Conservation (phyloP, 2,797 vertebrate species). For the Bovichtus diacanthus region DNA sequence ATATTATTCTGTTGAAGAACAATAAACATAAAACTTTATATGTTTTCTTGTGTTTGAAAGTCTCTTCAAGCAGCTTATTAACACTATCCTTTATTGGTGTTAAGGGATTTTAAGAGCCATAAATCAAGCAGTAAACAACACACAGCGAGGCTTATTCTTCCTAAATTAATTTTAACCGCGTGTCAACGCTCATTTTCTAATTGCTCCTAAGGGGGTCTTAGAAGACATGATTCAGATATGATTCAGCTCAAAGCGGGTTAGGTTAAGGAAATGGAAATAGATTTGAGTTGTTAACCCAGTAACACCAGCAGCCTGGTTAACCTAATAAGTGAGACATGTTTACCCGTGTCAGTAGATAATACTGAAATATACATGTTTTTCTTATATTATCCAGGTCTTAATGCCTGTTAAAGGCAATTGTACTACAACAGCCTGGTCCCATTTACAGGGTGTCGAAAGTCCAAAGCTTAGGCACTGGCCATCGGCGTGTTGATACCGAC, state of each 20-base stretch:
- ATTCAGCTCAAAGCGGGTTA: slow-evolving; percentile 40
- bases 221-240: slow-evolving; percentile 50
- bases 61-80: slow-evolving; percentile 44
- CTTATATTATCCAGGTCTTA: not conserved
- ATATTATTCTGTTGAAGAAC: slow-evolving; percentile 13
- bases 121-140: slow-evolving; percentile 60
- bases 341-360: not conserved
- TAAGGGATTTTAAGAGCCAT: slow-evolving; percentile 41
- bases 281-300: slow-evolving; percentile 1
- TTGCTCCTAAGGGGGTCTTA: slow-evolving; percentile 48
- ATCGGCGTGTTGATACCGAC: too few species aligned
- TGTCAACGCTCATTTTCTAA: slow-evolving; percentile 41
- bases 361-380: not conserved
- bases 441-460: too few species aligned
- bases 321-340: not conserved
- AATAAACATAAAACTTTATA: not conserved
- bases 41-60: slow-evolving; percentile 31
- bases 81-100: slow-evolving; percentile 53
- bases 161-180: slow-evolving; percentile 48
- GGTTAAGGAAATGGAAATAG: slow-evolving; percentile 22
- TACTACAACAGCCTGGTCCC: too few species aligned
- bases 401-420: not conserved
- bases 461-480: too few species aligned
- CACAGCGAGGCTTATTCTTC: slow-evolving; percentile 43
- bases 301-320: slow-evolving; percentile 10